These are phyloP conservation scores for Myotis yumanensis DNA, from an alignment of 2,113 vertebrate genomes.

Conservation along the genomic window DNA sequence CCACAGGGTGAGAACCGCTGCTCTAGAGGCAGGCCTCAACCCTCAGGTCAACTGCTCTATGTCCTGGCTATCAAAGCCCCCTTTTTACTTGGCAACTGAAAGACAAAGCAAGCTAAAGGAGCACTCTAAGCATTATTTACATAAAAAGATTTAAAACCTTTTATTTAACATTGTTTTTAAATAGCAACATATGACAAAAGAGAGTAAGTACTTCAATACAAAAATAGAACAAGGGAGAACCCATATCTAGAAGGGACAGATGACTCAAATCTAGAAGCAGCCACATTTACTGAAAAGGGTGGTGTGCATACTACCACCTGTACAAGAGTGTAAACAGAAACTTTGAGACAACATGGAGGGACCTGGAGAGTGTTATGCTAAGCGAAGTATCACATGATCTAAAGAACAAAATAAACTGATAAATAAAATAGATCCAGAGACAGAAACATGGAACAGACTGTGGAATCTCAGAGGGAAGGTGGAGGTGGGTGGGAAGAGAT, in stretches of 20 bases:
- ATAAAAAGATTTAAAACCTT: neutral
- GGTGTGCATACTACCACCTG: neutral
- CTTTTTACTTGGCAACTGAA: neutral
- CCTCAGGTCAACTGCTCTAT: neutral
- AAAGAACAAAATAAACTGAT: too few relatives aligned
- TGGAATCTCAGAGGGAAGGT: too few relatives aligned
- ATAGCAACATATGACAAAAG: neutral
- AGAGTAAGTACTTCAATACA: neutral
- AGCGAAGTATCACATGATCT: too few relatives aligned
- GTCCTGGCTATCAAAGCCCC: neutral
- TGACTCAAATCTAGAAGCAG: neutral
- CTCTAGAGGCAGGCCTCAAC: neutral
- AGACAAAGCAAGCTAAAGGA: neutral
- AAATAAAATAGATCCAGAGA: too few relatives aligned
- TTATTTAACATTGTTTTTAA: neutral
- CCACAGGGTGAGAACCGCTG: too few relatives aligned
- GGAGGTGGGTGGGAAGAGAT: too few relatives aligned
- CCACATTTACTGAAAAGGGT: neutral
- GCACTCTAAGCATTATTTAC: constrained; percentile 22
- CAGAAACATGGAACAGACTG: too few relatives aligned
- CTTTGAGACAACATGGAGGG: too few relatives aligned
- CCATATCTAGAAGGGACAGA: neutral
- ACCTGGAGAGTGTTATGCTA: too few relatives aligned
- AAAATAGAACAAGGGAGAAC: neutral
- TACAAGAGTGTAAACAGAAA: neutral